A percentile compares a stretch with the other conserved stretches of the same genome.
Conservation (phyloP, 2,888 invertebrate genomes). For the Sinopyrophorus schimmeli region DNA sequence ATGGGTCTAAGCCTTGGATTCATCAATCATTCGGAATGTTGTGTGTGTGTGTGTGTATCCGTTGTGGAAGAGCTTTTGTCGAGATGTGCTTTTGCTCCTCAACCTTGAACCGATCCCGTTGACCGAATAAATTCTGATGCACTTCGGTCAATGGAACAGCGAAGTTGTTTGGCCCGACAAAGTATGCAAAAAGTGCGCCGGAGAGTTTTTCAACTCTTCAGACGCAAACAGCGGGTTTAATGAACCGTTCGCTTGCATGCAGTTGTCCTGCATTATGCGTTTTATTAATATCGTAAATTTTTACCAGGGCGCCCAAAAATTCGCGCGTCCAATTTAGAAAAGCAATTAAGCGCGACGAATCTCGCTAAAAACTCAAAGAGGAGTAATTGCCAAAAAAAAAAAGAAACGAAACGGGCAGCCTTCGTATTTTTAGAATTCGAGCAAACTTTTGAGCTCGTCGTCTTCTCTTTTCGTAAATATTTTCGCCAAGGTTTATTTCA, state of each 20-base stretch:
- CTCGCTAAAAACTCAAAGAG: no score
- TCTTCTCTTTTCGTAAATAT: no score
- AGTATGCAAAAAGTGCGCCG: constrained; percentile 30
- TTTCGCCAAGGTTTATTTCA: no score
- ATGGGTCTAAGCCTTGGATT: constrained; percentile 15
- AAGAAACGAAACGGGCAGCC: no score
- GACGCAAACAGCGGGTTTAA: constrained; percentile 30
- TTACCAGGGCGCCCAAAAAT: background rate
- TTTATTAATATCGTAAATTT: constrained; percentile 11
- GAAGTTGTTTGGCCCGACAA: constrained; percentile 32
- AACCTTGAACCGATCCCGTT: constrained; percentile 32
- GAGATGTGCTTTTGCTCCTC: constrained; percentile 10
- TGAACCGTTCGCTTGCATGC: constrained; percentile 23
- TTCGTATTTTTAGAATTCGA: no score
- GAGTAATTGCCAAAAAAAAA: no score
- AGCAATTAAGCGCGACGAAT: no score
- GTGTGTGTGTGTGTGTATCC: constrained; percentile 10
- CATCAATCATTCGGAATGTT: constrained; percentile 27
- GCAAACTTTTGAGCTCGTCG: no score
- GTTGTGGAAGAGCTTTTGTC: constrained; percentile 7
- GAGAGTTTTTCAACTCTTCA: constrained; percentile 24
- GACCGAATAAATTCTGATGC: constrained; percentile 33
- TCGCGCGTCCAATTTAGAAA: no score
- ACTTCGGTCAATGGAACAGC: constrained; percentile 34
- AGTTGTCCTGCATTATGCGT: constrained; percentile 25